Evolutionary conservation across 2,888 invertebrate genomes (phyloP), one percentile per base, ranked within the genome.

Genomic region (Agrotis segetum): DNA sequence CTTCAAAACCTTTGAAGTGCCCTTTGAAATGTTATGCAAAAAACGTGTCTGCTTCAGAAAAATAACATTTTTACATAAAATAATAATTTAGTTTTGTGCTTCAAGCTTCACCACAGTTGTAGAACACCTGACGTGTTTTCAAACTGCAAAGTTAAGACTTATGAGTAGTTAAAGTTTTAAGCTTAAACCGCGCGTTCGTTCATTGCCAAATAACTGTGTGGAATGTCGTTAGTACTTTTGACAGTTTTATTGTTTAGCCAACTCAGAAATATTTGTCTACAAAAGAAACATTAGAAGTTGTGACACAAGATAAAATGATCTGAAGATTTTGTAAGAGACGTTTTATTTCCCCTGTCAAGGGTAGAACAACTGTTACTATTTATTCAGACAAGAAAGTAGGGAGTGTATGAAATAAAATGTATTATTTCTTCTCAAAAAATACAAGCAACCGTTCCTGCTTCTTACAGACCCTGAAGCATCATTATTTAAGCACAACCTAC

Each of bases 401-500:
- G 17, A 2, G 17, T 9, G 7, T 40, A 40, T 5, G 14, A 3
- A 9, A 40, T 14, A 14, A 44, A 50, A 24, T 21, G 17, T 9
- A 1, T 3, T 7, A 1, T 29, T 50, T 55, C 21, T 49, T 62
- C 34, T 21, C 0, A 24, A 47, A 50, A 52, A 76, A 46, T 53
- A 21, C 34, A 53, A 44, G 46, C 44, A 53, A 52, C 21, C 16
- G 40, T 40, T 29, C 2, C 21, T 64, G 46, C 24, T 52, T 52
- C 69, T 46, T 47, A 56, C 46, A 71, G 49, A 47, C 50, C 64
- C 77, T 77, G 19, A 62, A 59, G 58, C 62, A 72, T 81, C 74
- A 82, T 83, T 79, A 81, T 83, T 83, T 83, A 82, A 83, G 79
- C 84, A 82, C 78, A 73, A 82, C 83, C 76, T 81, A 74, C 73